Conservation (phyloP, 2,113 vertebrate species). For the Gymnorhina tibicen region DNA sequence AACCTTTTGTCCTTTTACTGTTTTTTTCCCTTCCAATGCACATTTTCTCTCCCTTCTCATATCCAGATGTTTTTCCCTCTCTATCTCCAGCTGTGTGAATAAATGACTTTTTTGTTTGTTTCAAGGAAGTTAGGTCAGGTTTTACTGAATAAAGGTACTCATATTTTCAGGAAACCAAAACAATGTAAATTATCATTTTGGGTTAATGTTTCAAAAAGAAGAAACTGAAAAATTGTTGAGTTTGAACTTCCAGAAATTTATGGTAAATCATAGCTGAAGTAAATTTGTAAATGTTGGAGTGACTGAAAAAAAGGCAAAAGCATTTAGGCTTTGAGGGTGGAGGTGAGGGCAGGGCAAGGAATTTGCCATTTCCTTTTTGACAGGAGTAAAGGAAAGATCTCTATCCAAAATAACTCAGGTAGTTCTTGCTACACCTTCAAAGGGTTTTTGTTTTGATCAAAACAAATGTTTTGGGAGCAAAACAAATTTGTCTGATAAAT, state of each 20-base stretch:
- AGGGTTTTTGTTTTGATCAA: not conserved
- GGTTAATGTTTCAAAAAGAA: not conserved
- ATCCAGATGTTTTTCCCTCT: slow-evolving; percentile 49
- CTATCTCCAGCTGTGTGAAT: slow-evolving; percentile 41
- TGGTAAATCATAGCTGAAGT: not conserved
- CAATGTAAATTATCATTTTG: not conserved
- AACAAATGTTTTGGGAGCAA: not conserved
- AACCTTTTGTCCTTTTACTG: slow-evolving; percentile 48
- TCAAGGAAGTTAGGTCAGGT: slow-evolving; percentile 5
- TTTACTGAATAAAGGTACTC: not conserved
- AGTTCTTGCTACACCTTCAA: not conserved
- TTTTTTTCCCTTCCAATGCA: not conserved
- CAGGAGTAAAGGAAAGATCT: not conserved
- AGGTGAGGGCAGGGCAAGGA: not conserved
- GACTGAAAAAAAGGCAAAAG: not conserved
- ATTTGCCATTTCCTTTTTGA: not conserved
- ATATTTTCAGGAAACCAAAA: not conserved
- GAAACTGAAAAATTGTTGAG: not conserved
- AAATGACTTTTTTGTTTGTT: slow-evolving; percentile 59
- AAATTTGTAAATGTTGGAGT: not conserved
- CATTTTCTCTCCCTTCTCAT: slow-evolving; percentile 11
- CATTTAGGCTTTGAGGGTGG: not conserved
- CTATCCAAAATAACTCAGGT: not conserved
- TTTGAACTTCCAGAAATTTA: not conserved
- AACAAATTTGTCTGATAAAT: not conserved